These are phyloP conservation scores for Caranx ignobilis DNA, from an alignment of 2,113 vertebrate genomes.

Conservation along the genomic window DNA sequence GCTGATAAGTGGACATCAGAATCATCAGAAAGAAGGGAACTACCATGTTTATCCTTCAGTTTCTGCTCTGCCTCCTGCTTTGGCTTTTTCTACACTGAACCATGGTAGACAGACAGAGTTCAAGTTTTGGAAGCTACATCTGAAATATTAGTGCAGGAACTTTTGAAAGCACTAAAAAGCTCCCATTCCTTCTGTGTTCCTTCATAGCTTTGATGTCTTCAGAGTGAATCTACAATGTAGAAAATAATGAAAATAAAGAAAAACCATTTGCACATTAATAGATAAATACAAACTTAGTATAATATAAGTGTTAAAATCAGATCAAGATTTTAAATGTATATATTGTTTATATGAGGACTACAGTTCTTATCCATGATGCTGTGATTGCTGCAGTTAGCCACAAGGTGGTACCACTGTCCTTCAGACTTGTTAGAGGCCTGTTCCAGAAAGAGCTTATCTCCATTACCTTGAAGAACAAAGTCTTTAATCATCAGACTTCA, in stretches of 20 bases:
- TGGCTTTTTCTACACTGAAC: background rate
- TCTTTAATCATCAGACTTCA: background rate
- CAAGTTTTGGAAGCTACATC: background rate
- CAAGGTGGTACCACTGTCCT: conserved; percentile 23
- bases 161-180: background rate
- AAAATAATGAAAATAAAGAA: too few species aligned
- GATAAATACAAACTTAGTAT: background rate
- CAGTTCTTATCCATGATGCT: background rate
- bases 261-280: background rate
- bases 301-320: background rate
- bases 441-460: background rate
- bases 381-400: conserved; percentile 3
- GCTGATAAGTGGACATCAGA: background rate
- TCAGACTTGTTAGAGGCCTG: background rate
- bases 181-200: background rate
- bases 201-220: too few species aligned
- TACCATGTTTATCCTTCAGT: background rate
- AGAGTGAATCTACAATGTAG: too few species aligned
- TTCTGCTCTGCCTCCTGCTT: background rate
- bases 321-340: background rate
- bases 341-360: background rate
- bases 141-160: background rate
- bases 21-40: background rate
- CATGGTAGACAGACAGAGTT: background rate
- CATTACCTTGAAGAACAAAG: background rate